Evolutionary conservation across 2,113 vertebrate species (phyloP).

Genomic region (Pandion haliaetus): DNA sequence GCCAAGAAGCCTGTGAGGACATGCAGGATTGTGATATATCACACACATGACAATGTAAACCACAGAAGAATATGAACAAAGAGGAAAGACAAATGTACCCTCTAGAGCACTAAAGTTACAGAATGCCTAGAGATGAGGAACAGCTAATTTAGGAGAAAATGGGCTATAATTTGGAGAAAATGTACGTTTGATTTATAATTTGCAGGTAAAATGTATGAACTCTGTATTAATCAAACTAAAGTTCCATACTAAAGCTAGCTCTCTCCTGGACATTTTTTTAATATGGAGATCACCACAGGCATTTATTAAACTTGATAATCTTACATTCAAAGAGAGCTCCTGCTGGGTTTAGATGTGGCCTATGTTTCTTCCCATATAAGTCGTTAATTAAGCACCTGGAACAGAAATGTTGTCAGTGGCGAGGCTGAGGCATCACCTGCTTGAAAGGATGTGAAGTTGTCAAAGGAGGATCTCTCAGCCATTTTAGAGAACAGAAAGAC

Average conservation of each 20-base stretch:
- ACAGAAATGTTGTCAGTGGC: not conserved
- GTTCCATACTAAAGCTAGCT: not conserved
- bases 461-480: not conserved
- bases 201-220: not conserved
- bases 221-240: not conserved
- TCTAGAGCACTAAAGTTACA: not conserved
- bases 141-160: not conserved
- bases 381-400: not conserved
- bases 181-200: not conserved
- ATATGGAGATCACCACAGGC: not conserved
- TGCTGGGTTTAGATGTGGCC: not conserved
- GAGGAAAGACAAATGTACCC: not conserved
- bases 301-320: not conserved
- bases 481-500: not conserved
- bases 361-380: not conserved
- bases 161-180: not conserved
- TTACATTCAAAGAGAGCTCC: not conserved
- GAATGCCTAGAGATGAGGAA: not conserved
- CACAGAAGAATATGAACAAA: not conserved
- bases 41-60: not conserved
- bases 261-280: not conserved
- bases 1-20: not conserved
- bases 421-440: not conserved
- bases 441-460: not conserved
- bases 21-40: not conserved